Base-by-base conservation (phyloP, 2,797 vertebrate genomes). In the Eulemur mongoz region DNA sequence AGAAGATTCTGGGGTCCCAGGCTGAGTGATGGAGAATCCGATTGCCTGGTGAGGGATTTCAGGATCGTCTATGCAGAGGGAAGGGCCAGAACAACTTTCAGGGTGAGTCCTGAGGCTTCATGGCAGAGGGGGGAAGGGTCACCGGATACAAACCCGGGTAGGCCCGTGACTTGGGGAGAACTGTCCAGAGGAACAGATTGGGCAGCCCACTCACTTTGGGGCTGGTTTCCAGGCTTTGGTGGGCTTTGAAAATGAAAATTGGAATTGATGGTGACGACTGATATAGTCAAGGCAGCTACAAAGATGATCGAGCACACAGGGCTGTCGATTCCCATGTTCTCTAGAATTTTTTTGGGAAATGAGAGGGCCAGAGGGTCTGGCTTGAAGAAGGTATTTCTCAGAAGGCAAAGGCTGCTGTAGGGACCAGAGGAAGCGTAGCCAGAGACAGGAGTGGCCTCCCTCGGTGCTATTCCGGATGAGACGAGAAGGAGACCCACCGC, bases 121-220 rank as follows among this genome's bases (percentile, higher is more conserved):
- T 0, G 23, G 61, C 45, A 40, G 7, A 0, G 17, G 73, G 9
- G 14, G n/a, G 45, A 22, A 27, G 32, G 18, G 10, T n/a, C 15
- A 20, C 25, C 23, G 18, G 85, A 32, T 3, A 2, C 15, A 17
- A 15, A 17, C 32, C 25, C 5, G 22, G 81, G 15, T 1, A 15
- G 45, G n/a, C 8, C 25, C 12, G 10, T 38, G 25, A 1, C 27
- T 30, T 59, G 27, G 14, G 18, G 32, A 50, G 48, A 40, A 32
- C 7, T 2, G 0, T 9, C 40, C 54, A 0, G n/a, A 12, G 12
- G 38, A 23, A 23, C 0, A 7, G 35, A 27, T 0, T 0, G 12
- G 69, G 48, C 14, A 20, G 13, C 22, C 45, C 20, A 7, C 38
- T 6, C 10, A 22, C 32, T n/a, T 27, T 7, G 5, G 7, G 52